Base-by-base conservation (phyloP, 2,113 vertebrate species). In the Megalops atlanticus region DNA sequence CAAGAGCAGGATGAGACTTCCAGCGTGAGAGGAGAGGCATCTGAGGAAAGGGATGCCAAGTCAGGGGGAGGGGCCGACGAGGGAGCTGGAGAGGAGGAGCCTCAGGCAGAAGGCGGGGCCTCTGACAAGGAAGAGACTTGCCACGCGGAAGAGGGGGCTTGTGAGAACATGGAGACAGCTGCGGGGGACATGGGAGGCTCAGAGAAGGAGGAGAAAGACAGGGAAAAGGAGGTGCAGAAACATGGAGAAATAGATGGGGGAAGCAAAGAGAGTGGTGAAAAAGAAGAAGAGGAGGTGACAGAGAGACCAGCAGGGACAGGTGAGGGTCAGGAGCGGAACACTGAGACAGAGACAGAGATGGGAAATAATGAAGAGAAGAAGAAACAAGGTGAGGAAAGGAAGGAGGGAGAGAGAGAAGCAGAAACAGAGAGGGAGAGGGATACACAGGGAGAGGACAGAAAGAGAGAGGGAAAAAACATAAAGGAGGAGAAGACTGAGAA, bases 101-200 rank as follows among this genome's bases (percentile, higher is more conserved):
- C 69, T 45, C 54, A 64, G 87, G 78, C 76, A 5, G 74, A 82
- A 58, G 84, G 80, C 10, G 14, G 74, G 58, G 69, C 43, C 52
- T 74, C 38, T 45, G 81, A 38, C 0, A 45, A 69, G 33, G 82
- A 84, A 85, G 85, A 80, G n/a, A 72, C 0, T 18, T 39, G 31
- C 70, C 70, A 69, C n/a, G 84, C 87, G 47, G 73, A 82, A 39
- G 85, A 85, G n/a, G 70, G 81, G 33, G 4, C 11, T 52, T 41
- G 75, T 38, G 6, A 35, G 16, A 77, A 36, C 1, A 81, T 80
- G 15, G 78, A 75, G 3, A 36, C 36, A 10, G 79, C 85, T 36
- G 75, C 15, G 33, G 74, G 70, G 18, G 71, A 73, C 18, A 73
- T 8, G 11, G 43, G 40, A 79, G 2, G 7, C 35, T 38, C 38